Evolutionary conservation across 1,140 invertebrate species (phyloP).

Genomic region (Achatina immaculata): DNA sequence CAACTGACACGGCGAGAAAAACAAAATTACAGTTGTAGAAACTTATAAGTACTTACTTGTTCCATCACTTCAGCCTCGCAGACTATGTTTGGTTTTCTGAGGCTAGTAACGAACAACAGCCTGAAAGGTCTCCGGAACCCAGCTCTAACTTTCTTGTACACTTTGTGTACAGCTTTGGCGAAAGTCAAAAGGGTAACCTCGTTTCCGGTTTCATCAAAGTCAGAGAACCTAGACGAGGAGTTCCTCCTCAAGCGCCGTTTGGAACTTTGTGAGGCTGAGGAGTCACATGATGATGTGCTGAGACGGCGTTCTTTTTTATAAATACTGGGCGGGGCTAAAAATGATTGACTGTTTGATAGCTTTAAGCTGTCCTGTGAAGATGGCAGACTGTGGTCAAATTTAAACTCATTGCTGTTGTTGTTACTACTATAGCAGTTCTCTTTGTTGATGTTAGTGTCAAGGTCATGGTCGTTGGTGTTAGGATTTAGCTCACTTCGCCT

Average conservation of each 20-base stretch:
- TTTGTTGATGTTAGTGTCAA: not conserved
- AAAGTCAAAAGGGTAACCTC: slow-evolving; percentile 13
- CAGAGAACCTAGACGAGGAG: slow-evolving; percentile 8
- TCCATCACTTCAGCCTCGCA: slow-evolving; percentile 19
- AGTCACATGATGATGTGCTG: slow-evolving; percentile 17
- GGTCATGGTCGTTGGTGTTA: not conserved
- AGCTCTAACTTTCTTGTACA: not conserved
- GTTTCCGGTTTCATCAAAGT: not conserved
- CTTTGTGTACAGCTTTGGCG: not conserved
- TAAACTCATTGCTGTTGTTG: not conserved
- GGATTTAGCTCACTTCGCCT: not conserved
- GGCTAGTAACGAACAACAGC: not conserved
- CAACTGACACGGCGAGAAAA: no score
- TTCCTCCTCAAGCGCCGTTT: slow-evolving; percentile 14
- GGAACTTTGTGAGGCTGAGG: not conserved
- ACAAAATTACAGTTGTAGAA: no score
- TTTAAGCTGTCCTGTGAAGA: not conserved
- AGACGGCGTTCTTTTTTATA: not conserved
- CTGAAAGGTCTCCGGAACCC: not conserved
- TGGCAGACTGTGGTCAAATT: not conserved
- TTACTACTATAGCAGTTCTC: not conserved
- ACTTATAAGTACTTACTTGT: slow-evolving; percentile 12
- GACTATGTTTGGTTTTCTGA: not conserved
- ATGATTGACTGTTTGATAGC: not conserved
- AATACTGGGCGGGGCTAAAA: not conserved